Base-by-base conservation (phyloP, 2,113 vertebrate species). In the Semnopithecus entellus region DNA sequence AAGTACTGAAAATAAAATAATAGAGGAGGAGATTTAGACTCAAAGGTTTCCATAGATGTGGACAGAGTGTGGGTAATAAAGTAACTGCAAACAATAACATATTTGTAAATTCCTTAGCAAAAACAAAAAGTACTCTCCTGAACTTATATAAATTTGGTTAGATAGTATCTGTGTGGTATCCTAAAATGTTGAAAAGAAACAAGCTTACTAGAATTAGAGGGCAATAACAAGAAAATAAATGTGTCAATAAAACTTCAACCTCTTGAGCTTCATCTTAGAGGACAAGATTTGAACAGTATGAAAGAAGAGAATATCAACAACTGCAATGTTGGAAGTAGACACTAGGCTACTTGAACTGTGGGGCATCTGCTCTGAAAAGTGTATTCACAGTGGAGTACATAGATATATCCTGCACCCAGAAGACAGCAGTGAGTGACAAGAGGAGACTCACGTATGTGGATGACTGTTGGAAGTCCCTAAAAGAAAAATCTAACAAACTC, bases 401-500 rank as follows among this genome's bases (percentile, higher is more conserved):
- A 64, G 40, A 50, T 57, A 23, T 20, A 9, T 38, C 18, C 27
- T 76, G 23, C 50, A 22, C 38, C 12, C 32, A 80, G 35, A 35
- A 48, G 86, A 20, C 0, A 52, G 32, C 3, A 82, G 52, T 81
- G 35, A 43, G 32, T 79, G 75, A 75, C 5, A 57, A 52, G n/a
- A 68, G 35, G n/a, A 43, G n/a, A 81, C 73, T 78, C 45, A 50
- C 38, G 64, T n/a, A 80, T 52, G 70, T 59, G 72, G 68, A 80
- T 30, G 55, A 45, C 73, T 70, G 5, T 18, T 94, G 55, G 48
- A 45, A 93, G 32, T 57, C 14, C 70, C 43, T 88, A 45, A 94
- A 75, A 89, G 50, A 93, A 95, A 85, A 89, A 52, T 55, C 35
- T 93, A 84, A 87, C 76, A 22, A 79, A 83, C 76, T 91, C 73